Base-by-base conservation (phyloP, 2,888 invertebrate genomes). In the Pachymerium ferrugineum region DNA sequence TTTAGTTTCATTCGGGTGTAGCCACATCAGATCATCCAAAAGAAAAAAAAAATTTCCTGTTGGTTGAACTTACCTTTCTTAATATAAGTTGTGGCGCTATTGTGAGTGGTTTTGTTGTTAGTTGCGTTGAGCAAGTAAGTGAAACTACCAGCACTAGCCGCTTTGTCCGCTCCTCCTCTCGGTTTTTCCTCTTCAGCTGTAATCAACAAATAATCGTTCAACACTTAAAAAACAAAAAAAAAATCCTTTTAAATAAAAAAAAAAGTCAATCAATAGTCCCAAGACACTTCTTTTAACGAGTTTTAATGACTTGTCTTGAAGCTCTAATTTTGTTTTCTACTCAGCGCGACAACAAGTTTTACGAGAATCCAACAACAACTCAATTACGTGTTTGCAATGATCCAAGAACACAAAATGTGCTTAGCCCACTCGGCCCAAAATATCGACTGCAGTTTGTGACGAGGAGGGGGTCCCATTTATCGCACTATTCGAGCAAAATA, bases 141-240 rank as follows among this genome's bases (percentile, higher is more conserved):
- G 42, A 75, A 75, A 33, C 74, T 75, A 12, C 74, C 75, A 5
- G 75, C 75, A 74, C 71, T 74, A 25, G 75, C 31, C n/a, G 74
- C 69, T 30, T 75, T 75, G 8, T 70, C 72, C 25, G 28, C 62
- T 1, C 62, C 62, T 0, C 62, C 62, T 28, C 62, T 62, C 25
- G 62, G 62, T 5, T 62, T 62, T n/a, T 62, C 62, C 28, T 62
- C 62, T 25, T 62, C 62, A 10, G 25, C 62, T 62, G 25, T 25
- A 62, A n/a, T n/a, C n/a, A n/a, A n/a, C 10, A 31, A 4, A 25
- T 8, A 30, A 31, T 25, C 8, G 19, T 12, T 22, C 3, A 8
- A 29, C 4, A 67, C 19, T 12, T 67, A 67, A 29, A 6, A 31
- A 0, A 10, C 5, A 68, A 8, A 25, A 22, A 4, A 6, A 68